Evolutionary conservation across 2,113 vertebrate species (phyloP).

Genomic region (Tupaia tana): DNA sequence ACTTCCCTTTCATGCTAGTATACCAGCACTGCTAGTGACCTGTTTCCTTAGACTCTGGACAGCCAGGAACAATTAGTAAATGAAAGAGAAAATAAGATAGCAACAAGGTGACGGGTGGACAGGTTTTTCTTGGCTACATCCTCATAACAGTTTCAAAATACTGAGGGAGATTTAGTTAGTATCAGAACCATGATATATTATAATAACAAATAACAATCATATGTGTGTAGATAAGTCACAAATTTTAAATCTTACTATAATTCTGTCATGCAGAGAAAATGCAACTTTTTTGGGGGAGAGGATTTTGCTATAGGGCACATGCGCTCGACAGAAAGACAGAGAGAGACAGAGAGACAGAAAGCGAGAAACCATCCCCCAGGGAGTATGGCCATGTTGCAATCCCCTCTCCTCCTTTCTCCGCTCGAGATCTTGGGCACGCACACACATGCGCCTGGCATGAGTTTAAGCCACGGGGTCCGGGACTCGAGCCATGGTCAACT

Average conservation of each 20-base stretch:
- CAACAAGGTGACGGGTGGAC: neutral
- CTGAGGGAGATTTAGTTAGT: neutral
- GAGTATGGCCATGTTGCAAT: too few species aligned
- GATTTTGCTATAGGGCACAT: too few species aligned
- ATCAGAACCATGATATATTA: neutral
- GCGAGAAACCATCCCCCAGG: too few species aligned
- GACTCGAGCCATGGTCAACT: too few species aligned
- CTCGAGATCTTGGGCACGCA: too few species aligned
- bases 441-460: too few species aligned
- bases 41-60: conserved; percentile 10
- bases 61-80: neutral
- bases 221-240: neutral
- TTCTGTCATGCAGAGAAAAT: neutral
- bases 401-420: too few species aligned
- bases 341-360: too few species aligned
- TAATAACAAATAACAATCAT: neutral
- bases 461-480: too few species aligned
- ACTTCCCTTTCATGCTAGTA: neutral
- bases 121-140: neutral
- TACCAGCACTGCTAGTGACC: neutral
- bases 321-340: too few species aligned
- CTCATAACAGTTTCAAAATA: neutral
- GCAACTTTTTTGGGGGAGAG: too few species aligned
- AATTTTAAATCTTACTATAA: neutral
- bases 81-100: neutral